These are phyloP conservation scores for Pogonocichla stellata DNA, from an alignment of 2,113 vertebrate species.

Conservation along the genomic window DNA sequence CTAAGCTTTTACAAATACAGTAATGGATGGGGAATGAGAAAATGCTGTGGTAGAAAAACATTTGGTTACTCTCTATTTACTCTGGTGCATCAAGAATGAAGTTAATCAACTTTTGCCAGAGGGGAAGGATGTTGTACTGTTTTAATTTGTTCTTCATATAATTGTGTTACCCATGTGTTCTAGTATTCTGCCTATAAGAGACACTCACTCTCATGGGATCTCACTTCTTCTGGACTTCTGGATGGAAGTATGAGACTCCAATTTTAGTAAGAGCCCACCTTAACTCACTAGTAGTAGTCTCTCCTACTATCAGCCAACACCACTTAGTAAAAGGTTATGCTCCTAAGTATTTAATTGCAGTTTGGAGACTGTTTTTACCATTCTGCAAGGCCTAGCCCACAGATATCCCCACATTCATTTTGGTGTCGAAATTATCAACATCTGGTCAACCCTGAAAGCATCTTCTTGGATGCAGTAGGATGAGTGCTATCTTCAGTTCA, in stretches of 20 bases:
- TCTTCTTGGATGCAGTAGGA: background rate
- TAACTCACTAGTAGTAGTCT: background rate
- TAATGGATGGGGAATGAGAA: background rate
- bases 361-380: background rate
- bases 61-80: background rate
- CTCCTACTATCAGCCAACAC: background rate
- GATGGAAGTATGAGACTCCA: background rate
- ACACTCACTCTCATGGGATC: background rate
- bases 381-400: background rate
- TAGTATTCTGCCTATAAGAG: background rate
- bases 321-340: background rate
- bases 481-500: fast-evolving
- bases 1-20: background rate
- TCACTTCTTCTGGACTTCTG: background rate
- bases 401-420: background rate
- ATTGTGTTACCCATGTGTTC: background rate
- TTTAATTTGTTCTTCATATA: background rate
- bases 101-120: background rate
- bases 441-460: background rate
- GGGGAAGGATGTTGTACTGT: background rate
- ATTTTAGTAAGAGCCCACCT: background rate
- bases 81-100: background rate
- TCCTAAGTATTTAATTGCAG: background rate
- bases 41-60: background rate
- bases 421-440: background rate